Evolutionary conservation across 2,888 invertebrate genomes (phyloP).

Genomic region (Brachylomia viminalis): DNA sequence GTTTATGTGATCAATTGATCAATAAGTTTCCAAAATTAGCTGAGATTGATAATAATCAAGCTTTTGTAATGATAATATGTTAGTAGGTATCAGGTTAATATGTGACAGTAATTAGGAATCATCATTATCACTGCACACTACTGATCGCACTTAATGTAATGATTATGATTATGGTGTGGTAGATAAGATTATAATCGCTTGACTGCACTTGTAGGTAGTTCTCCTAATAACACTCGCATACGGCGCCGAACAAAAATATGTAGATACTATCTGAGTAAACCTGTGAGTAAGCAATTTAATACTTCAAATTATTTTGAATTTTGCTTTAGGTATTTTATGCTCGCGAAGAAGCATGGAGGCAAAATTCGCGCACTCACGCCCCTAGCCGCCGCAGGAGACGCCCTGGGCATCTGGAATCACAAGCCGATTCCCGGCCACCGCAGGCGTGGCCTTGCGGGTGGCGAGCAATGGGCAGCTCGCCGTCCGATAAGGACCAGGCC

Average conservation of each 20-base stretch:
- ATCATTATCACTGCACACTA: conserved; percentile 1
- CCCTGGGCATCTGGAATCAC: too few relatives aligned
- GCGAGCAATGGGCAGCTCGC: too few relatives aligned
- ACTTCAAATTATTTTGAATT: too few relatives aligned
- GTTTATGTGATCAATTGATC: background rate
- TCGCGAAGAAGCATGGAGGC: too few relatives aligned
- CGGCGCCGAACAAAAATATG: background rate
- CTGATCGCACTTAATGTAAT: background rate
- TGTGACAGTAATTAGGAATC: background rate
- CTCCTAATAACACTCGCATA: background rate
- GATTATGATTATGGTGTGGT: background rate
- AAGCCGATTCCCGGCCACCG: too few relatives aligned
- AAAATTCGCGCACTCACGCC: too few relatives aligned
- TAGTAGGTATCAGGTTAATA: background rate
- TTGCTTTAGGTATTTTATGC: too few relatives aligned
- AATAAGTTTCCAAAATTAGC: background rate
- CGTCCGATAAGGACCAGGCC: too few relatives aligned
- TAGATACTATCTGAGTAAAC: background rate
- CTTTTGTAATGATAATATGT: background rate
- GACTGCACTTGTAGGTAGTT: background rate
- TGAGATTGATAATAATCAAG: conserved; percentile 1
- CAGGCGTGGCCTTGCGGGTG: too few relatives aligned
- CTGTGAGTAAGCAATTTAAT: too few relatives aligned
- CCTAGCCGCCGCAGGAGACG: too few relatives aligned
- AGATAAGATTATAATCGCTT: conserved; percentile 1